These are phyloP conservation scores for Pycnomerus fuliginosus DNA, from an alignment of 2,888 invertebrate genomes.

Conservation along the genomic window DNA sequence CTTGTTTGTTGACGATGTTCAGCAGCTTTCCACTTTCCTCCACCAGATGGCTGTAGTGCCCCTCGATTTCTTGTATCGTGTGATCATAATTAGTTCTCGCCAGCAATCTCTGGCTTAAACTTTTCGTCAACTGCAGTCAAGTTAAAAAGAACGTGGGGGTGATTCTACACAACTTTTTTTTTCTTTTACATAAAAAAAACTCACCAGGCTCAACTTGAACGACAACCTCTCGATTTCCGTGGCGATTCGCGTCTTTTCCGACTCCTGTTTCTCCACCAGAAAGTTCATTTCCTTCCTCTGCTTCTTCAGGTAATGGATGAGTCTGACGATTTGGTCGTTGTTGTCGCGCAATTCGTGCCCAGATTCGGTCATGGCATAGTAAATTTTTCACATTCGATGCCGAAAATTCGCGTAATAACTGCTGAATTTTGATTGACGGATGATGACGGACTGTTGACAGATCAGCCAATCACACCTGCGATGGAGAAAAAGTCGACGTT, in stretches of 20 bases:
- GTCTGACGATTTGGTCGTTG: conserved; percentile 42
- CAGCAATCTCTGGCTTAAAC: conserved; percentile 32
- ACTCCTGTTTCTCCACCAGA: conserved; percentile 43
- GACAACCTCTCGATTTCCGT: conserved; percentile 43
- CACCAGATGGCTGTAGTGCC: conserved; percentile 39
- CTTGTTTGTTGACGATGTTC: conserved; percentile 34
- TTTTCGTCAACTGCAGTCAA: conserved; percentile 26
- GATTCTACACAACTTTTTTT: no score
- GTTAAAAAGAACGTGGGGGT: no score
- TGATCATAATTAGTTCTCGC: conserved; percentile 42
- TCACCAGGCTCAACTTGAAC: conserved; percentile 45
- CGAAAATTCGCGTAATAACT: background rate
- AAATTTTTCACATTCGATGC: background rate
- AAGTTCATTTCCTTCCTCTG: conserved; percentile 41
- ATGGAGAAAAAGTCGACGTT: conserved; percentile 28
- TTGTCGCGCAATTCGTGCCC: conserved; percentile 35
- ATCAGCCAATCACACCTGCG: conserved; percentile 28
- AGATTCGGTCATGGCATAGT: conserved; percentile 22
- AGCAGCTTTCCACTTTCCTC: conserved; percentile 38
- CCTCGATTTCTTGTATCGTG: conserved; percentile 42
- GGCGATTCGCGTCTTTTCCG: conserved; percentile 39
- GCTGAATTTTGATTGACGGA: conserved; percentile 5
- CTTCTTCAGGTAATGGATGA: conserved; percentile 35
- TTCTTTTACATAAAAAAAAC: no score
- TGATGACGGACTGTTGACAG: background rate